phyloP scores from a whole-genome alignment of 2,888 invertebrate genomes.

The Coelinius sp. region DNA sequence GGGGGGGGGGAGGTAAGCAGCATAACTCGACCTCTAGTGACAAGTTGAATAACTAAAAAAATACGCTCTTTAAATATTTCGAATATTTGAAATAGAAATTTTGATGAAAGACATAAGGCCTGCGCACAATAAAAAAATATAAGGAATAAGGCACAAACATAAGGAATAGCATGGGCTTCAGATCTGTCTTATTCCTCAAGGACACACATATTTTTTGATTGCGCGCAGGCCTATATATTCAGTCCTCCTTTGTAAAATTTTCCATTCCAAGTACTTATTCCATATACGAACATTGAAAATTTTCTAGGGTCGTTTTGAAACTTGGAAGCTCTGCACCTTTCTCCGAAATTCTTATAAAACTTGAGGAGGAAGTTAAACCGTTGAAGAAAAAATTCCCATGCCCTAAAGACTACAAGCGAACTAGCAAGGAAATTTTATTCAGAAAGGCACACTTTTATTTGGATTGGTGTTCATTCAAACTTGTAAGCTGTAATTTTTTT shows the following conservation, averaged over 20 bases:
- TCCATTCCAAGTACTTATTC: no score
- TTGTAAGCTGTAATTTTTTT: constrained; percentile 73
- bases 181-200: no score
- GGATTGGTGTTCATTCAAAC: constrained; percentile 91
- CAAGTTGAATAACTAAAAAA: background rate
- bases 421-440: constrained; percentile 87
- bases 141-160: no score
- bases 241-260: no score
- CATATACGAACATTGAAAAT: background rate
- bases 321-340: constrained; percentile 84
- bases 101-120: no score
- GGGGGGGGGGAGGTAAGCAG: background rate
- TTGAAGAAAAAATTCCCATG: constrained; percentile 84
- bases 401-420: constrained; percentile 86
- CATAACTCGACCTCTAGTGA: background rate
- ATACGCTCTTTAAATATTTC: no score
- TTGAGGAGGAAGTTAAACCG: constrained; percentile 87
- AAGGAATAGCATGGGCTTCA: no score
- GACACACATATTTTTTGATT: no score
- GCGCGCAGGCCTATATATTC: no score
- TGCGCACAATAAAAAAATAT: no score
- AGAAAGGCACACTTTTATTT: constrained; percentile 83
- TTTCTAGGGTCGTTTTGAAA: constrained; percentile 81
- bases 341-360: constrained; percentile 78
- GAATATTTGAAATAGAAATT: no score